phyloP scores from a whole-genome alignment of 2,888 invertebrate species.

The Hecatera dysodea region DNA sequence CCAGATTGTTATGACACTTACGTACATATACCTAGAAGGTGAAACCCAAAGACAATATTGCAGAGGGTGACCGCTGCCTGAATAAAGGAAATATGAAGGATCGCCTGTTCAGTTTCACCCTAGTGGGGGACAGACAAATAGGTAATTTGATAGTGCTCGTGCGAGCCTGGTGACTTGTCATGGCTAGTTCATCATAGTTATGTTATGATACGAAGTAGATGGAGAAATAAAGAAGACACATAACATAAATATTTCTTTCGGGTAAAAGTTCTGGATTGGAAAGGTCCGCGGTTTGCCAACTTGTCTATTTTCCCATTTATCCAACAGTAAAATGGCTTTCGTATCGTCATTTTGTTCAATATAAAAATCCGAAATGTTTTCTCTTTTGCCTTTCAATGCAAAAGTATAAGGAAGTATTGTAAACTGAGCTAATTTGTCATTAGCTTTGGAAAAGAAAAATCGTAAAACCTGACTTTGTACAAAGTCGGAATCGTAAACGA shows the following conservation, averaged over 20 bases:
- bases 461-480: slow-evolving; percentile 68
- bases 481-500: slow-evolving; percentile 74
- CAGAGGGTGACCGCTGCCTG: slow-evolving; percentile 40
- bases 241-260: slow-evolving; percentile 45
- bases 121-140: slow-evolving; percentile 43
- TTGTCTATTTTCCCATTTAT: slow-evolving; percentile 52
- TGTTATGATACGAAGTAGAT: slow-evolving; percentile 27
- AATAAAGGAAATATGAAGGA: slow-evolving; percentile 54
- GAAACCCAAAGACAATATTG: slow-evolving; percentile 40
- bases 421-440: slow-evolving; percentile 54
- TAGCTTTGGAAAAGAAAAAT: slow-evolving; percentile 62
- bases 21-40: slow-evolving; percentile 19
- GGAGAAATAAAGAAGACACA: slow-evolving; percentile 34
- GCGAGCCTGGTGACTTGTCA: slow-evolving; percentile 32
- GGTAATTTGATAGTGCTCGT: slow-evolving; percentile 49
- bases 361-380: slow-evolving; percentile 27
- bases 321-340: slow-evolving; percentile 46
- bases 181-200: slow-evolving; percentile 44
- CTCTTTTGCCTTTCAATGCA: slow-evolving; percentile 3
- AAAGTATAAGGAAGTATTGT: slow-evolving; percentile 33
- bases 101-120: slow-evolving; percentile 54
- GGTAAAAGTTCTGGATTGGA: slow-evolving; percentile 49
- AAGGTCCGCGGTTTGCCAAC: slow-evolving; percentile 48
- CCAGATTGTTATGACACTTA: slow-evolving; percentile 31
- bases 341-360: slow-evolving; percentile 51